Percentiles rank a stretch among this genome's conserved stretches.
Conservation (phyloP, 2,888 invertebrate species). For the Tineola bisselliella region DNA sequence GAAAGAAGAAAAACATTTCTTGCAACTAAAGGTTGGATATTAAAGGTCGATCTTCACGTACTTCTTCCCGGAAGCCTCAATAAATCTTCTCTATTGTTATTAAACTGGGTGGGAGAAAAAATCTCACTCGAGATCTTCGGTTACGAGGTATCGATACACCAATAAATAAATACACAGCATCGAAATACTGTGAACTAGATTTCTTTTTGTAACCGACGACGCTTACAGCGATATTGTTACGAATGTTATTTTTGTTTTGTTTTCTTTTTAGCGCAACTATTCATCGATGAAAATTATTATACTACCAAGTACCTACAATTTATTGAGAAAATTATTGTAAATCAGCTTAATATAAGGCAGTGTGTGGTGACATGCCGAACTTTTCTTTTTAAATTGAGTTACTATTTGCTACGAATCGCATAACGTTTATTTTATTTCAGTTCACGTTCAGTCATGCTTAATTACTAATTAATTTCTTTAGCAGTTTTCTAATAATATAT, state of each 20-base stretch:
- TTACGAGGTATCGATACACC: constrained; percentile 37
- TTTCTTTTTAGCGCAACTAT: not conserved
- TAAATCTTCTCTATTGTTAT: constrained; percentile 56
- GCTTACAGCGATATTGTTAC: constrained; percentile 29
- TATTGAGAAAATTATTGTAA: no score
- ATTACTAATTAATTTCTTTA: no score
- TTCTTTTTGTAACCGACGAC: not conserved
- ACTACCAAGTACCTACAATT: no score
- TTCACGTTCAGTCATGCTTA: no score
- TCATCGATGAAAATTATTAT: no score
- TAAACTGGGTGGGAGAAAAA: constrained; percentile 8
- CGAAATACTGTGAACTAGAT: not conserved
- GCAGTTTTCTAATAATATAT: no score
- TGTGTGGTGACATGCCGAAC: no score
- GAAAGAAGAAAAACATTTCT: not conserved
- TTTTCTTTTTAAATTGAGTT: no score
- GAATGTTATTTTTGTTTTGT: constrained; percentile 47
- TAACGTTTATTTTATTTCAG: no score
- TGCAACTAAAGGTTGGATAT: not conserved
- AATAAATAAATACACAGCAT: not conserved
- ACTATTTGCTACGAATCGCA: no score
- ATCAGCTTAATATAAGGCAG: not conserved
- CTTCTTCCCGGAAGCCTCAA: constrained; percentile 19
- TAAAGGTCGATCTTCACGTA: constrained; percentile 5
- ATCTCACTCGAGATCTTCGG: not conserved